phyloP scores from a whole-genome alignment of 2,888 invertebrate species.

The Poecilobothrus nobilitatus region DNA sequence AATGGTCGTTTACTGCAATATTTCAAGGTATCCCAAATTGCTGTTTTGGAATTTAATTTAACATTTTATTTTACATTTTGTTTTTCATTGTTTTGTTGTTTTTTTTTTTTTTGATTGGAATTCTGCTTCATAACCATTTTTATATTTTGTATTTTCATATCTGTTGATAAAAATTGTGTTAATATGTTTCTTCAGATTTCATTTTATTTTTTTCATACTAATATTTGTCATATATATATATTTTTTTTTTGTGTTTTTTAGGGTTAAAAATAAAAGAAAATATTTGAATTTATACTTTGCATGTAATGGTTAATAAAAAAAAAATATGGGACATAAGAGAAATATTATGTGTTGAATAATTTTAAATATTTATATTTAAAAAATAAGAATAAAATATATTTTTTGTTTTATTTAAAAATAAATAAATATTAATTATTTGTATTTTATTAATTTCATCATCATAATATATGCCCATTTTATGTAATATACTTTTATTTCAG shows the following conservation, averaged over 20 bases:
- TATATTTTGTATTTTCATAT: neutral
- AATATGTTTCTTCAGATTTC: neutral
- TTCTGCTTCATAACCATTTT: neutral
- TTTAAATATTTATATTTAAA: too few relatives aligned
- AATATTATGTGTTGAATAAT: neutral
- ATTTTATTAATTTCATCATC: too few relatives aligned
- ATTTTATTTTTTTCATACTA: conserved; percentile 1
- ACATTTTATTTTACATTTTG: neutral
- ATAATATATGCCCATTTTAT: too few relatives aligned
- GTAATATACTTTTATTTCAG: too few relatives aligned
- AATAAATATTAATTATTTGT: too few relatives aligned
- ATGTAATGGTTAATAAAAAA: neutral
- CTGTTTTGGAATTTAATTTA: neutral
- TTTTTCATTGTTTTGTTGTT: neutral
- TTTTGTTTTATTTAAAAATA: too few relatives aligned
- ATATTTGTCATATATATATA: too few relatives aligned
- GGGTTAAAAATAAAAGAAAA: too few relatives aligned
- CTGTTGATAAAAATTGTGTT: neutral
- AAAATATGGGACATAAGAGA: neutral
- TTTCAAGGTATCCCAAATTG: conserved; percentile 1
- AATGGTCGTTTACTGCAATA: neutral
- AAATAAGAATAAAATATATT: too few relatives aligned
- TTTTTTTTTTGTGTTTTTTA: too few relatives aligned
- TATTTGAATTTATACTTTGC: neutral
- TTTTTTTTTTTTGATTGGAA: too few relatives aligned